These are phyloP conservation scores for Lepidocyrtinus sp. DNA, from an alignment of 2,888 invertebrate species.

Conservation along the genomic window DNA sequence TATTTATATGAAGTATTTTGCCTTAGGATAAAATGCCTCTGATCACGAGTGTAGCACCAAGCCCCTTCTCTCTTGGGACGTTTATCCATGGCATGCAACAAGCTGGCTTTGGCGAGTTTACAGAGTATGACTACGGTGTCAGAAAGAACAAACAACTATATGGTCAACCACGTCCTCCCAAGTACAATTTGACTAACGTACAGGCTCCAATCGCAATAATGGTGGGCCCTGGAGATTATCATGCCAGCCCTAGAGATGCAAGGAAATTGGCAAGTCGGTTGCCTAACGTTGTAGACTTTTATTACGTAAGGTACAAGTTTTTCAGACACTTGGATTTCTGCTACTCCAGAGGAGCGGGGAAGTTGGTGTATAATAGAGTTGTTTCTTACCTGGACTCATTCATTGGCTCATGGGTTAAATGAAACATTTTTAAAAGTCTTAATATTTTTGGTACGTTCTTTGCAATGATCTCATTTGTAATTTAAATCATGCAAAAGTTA, in stretches of 20 bases:
- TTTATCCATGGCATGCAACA: slow-evolving; percentile 34
- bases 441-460: no score
- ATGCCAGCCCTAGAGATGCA: slow-evolving; percentile 32
- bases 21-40: slow-evolving; percentile 32
- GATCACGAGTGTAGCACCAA: slow-evolving; percentile 19
- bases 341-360: slow-evolving; percentile 41
- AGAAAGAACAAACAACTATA: slow-evolving; percentile 32
- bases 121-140: slow-evolving; percentile 41
- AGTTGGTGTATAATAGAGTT: slow-evolving; percentile 28
- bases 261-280: slow-evolving; percentile 41
- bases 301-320: slow-evolving; percentile 33
- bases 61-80: neutral
- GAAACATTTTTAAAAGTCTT: no score
- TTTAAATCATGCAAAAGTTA: no score
- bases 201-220: slow-evolving; percentile 51
- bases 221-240: slow-evolving; percentile 21
- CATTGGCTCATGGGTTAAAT: no score
- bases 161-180: slow-evolving; percentile 26
- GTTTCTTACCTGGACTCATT: neutral
- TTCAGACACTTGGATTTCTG: slow-evolving; percentile 52
- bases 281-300: slow-evolving; percentile 36
- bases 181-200: slow-evolving; percentile 50
- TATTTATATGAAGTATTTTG: neutral
- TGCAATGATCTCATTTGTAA: no score
- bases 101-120: slow-evolving; percentile 21